Evolutionary conservation across 2,113 vertebrate species (phyloP), one percentile per base, ranked within the genome.

Genomic region (Ranitomeya variabilis): DNA sequence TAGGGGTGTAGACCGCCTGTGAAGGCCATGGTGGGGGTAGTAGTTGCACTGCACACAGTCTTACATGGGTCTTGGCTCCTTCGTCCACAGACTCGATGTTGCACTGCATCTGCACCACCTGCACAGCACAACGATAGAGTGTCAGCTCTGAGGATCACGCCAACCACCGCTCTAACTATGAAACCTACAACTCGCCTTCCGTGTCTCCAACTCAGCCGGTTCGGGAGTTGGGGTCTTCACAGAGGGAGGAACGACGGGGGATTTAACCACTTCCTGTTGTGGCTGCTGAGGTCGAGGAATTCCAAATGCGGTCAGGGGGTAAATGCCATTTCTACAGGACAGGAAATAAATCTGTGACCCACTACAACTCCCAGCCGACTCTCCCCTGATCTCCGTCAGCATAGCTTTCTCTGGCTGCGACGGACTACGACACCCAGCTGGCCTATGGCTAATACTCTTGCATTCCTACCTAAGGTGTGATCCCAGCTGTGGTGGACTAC

Each of bases 31-130:
- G 54, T 2, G 13, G 10, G 11, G 7, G 10, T 12, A 12, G 66
- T n/a, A 67, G 66, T 45, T 23, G 7, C 6, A 37, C 37, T 73
- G 6, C 15, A 52, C 51, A 59, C 55, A 8, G 85, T 92, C 97
- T 64, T 93, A 99, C 98, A 0, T 99, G 98, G 90, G 99, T 98
- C 91, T 97, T 99, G 37, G 96, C 94, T 0, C 98, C 98, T 89
- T 99, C 98, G 26, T 99, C 98, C 23, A 99, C 97, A 0, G 98
- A 97, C 92, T 99, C 98, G 0, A 99, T 99, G 93, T 99, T 99
- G 91, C 98, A 99, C 92, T 99, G 98, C 98, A 99, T 99, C 93
- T 99, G 96, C 79, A 99, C 96, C 87, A 99, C 98, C 98, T 99
- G 92, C 0, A 88, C 89, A 5, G 86, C 76, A 88, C 73, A 88